Conservation (phyloP, 2,888 invertebrate genomes). For the Mechanitis messenoides region DNA sequence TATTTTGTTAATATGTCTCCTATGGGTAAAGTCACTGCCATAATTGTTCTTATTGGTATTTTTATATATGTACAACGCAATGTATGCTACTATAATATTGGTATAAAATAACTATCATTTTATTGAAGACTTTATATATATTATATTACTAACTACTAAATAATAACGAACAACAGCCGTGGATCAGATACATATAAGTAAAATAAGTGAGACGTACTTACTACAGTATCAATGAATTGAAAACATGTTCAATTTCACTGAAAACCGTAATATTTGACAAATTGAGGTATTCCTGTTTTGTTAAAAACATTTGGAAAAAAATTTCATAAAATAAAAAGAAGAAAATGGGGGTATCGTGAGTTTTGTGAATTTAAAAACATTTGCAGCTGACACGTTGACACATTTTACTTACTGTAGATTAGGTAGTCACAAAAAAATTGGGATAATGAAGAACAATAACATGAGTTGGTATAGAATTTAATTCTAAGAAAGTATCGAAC, state of each 20-base stretch:
- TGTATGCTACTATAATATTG: neutral
- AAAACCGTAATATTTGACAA: neutral
- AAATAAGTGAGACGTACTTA: no score
- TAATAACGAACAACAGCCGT: no score
- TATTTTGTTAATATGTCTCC: neutral
- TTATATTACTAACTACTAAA: no score
- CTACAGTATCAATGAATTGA: neutral
- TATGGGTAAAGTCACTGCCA: neutral
- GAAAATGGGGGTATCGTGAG: constrained; percentile 17
- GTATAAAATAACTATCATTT: no score
- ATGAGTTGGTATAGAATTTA: no score
- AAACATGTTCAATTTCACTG: neutral
- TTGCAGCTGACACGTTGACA: constrained; percentile 28
- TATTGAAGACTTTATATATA: no score
- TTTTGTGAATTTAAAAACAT: constrained; percentile 29
- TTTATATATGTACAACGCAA: no score
- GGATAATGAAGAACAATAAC: neutral
- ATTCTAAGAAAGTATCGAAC: no score
- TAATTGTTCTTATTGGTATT: neutral
- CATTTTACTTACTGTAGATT: constrained; percentile 12
- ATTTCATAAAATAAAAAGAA: constrained; percentile 8
- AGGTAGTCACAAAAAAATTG: neutral
- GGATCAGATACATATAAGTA: no score
- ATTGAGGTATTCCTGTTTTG: constrained; percentile 7
- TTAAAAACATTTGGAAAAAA: constrained; percentile 18